phyloP scores from a whole-genome alignment of 2,113 vertebrate genomes.

The Triplophysa dalaica region DNA sequence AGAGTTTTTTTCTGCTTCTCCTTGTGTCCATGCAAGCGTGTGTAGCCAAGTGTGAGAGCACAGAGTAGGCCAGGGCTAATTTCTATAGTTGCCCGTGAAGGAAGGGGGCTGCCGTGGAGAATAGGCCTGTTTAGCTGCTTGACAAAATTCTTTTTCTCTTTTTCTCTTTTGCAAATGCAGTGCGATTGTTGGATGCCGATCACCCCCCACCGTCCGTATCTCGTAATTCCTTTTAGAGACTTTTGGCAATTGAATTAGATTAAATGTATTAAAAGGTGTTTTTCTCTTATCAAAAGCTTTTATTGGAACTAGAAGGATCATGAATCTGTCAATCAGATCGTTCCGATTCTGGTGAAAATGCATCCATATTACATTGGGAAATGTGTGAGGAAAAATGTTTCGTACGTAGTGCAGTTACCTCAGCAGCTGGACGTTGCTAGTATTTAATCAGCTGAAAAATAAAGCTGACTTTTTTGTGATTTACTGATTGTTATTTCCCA shows the following conservation, averaged over 20 bases:
- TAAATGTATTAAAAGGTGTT: slow-evolving; percentile 50
- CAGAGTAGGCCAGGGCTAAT: slow-evolving; percentile 99
- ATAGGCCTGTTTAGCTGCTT: slow-evolving; percentile 92
- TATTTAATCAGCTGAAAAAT: slow-evolving; percentile 11
- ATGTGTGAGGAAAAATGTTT: not conserved
- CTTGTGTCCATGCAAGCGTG: slow-evolving; percentile 99
- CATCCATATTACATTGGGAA: not conserved
- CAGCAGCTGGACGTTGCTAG: not conserved
- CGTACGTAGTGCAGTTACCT: not conserved
- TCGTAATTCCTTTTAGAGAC: slow-evolving; percentile 55
- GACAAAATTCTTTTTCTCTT: slow-evolving; percentile 78
- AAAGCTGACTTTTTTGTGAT: slow-evolving; percentile 1
- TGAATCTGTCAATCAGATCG: not conserved
- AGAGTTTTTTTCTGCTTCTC: slow-evolving; percentile 85
- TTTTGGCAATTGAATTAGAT: slow-evolving; percentile 55
- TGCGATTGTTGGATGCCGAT: slow-evolving; percentile 69
- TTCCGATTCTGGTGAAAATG: not conserved
- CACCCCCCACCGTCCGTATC: slow-evolving; percentile 55
- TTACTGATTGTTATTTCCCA: slow-evolving; percentile 47
- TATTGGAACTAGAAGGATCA: slow-evolving; percentile 31
- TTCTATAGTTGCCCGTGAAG: slow-evolving; percentile 99
- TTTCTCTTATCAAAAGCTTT: slow-evolving; percentile 36
- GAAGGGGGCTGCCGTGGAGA: slow-evolving; percentile 85
- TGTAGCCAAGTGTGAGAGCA: slow-evolving; percentile 99
- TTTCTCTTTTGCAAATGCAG: slow-evolving; percentile 67